Conservation (phyloP, 2,797 vertebrate genomes). For the Brachyrhaphis roseni region DNA sequence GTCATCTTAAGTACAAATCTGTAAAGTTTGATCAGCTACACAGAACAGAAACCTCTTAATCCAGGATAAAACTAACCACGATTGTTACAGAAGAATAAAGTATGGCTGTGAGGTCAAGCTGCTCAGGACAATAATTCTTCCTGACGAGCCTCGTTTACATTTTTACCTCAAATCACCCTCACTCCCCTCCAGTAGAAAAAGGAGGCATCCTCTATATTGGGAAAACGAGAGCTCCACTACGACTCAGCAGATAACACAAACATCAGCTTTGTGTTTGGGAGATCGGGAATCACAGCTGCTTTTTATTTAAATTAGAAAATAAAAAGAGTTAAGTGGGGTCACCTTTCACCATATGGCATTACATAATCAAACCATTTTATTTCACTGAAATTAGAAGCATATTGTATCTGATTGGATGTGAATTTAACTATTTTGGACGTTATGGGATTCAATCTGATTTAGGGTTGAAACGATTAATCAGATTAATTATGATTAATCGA, state of each 20-base stretch:
- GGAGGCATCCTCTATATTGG: conserved; percentile 35
- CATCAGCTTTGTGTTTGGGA: conserved; percentile 10
- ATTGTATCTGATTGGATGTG: background rate
- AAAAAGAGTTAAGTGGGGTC: background rate
- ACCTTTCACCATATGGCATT: background rate
- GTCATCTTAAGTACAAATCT: background rate
- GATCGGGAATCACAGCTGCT: background rate
- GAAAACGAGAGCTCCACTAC: conserved; percentile 28
- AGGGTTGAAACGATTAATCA: background rate
- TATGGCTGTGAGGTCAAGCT: conserved; percentile 32
- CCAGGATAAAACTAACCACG: conserved; percentile 47
- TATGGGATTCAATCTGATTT: background rate
- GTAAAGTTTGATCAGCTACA: background rate
- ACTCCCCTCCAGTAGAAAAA: conserved; percentile 43
- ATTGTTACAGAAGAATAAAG: conserved; percentile 47
- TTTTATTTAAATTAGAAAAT: background rate
- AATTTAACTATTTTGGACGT: background rate
- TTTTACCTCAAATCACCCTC: conserved; percentile 67
- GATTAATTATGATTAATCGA: background rate
- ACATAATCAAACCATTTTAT: background rate
- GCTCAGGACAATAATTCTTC: conserved; percentile 68
- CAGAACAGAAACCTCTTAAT: conserved; percentile 15
- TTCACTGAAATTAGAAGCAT: background rate
- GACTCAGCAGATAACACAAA: conserved; percentile 48
- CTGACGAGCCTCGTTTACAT: conserved; percentile 60